phyloP scores from a whole-genome alignment of 1,140 invertebrate genomes.

The Leptinotarsa lineolata region DNA sequence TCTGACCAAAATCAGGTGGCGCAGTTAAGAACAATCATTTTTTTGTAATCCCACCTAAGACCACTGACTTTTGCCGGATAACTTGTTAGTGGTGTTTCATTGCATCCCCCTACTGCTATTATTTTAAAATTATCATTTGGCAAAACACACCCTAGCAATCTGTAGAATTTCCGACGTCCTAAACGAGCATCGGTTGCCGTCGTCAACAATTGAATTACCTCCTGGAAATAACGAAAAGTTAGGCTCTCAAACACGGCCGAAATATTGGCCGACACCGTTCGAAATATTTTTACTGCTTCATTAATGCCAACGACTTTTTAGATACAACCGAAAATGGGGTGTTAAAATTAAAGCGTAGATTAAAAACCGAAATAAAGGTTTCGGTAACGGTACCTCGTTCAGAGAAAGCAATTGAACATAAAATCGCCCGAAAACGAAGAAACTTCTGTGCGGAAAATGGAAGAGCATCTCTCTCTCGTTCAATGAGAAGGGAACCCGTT shows the following conservation, averaged over 20 bases:
- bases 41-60: too few relatives aligned
- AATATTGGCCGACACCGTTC: neutral
- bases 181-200: neutral
- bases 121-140: too few relatives aligned
- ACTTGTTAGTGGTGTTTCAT: too few relatives aligned
- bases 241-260: slow-evolving; percentile 17
- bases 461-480: neutral
- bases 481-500: slow-evolving; percentile 35
- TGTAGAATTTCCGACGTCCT: neutral
- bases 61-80: too few relatives aligned
- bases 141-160: too few relatives aligned
- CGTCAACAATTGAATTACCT: neutral
- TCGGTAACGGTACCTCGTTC: slow-evolving; percentile 33
- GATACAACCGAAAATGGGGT: slow-evolving; percentile 51
- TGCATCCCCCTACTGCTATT: too few relatives aligned
- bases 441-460: neutral
- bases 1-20: too few relatives aligned
- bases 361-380: slow-evolving; percentile 47
- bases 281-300: slow-evolving; percentile 50
- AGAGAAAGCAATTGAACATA: slow-evolving; percentile 50
- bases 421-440: slow-evolving; percentile 34
- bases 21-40: too few relatives aligned
- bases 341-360: slow-evolving; percentile 53
- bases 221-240: neutral
- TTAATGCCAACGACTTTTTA: slow-evolving; percentile 47